phyloP scores from a whole-genome alignment of 2,797 vertebrate genomes.

The Urophycis tenuis region DNA sequence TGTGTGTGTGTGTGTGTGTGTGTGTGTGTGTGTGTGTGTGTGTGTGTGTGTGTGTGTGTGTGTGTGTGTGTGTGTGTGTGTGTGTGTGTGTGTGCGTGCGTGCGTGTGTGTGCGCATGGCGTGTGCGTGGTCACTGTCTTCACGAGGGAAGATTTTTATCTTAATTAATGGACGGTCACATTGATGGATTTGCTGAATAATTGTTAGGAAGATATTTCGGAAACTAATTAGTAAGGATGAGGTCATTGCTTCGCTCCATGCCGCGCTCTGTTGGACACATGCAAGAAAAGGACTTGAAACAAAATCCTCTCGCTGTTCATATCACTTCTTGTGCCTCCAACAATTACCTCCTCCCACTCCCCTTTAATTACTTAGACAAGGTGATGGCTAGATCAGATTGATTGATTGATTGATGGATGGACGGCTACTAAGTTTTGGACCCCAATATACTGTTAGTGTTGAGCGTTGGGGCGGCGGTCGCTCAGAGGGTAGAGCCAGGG shows the following conservation, averaged over 20 bases:
- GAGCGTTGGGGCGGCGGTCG: no score
- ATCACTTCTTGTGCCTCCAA: slow-evolving; percentile 3
- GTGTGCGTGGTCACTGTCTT: slow-evolving; percentile 3
- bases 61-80: background rate
- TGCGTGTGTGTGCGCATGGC: background rate
- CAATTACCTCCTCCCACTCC: slow-evolving; percentile 14
- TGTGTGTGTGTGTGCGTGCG: background rate
- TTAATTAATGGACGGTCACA: slow-evolving; percentile 14
- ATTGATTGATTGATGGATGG: background rate
- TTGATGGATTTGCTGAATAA: slow-evolving; percentile 37
- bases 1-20: background rate
- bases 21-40: background rate
- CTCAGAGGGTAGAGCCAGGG: no score
- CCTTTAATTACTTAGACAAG: slow-evolving; percentile 3
- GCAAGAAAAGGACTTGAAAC: slow-evolving; percentile 33
- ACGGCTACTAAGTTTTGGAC: background rate
- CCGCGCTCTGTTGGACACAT: slow-evolving; percentile 33
- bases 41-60: background rate
- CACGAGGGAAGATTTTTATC: background rate
- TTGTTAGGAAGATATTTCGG: slow-evolving; percentile 18
- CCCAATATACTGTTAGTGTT: background rate
- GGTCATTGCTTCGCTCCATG: slow-evolving; percentile 38
- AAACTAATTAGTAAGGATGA: slow-evolving; percentile 36
- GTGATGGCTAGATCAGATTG: background rate
- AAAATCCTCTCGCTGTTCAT: slow-evolving; percentile 33